These are phyloP conservation scores for Axinella damicornis DNA, from an alignment of 37 sponge, comb jelly and placozoan genomes.

Conservation along the genomic window DNA sequence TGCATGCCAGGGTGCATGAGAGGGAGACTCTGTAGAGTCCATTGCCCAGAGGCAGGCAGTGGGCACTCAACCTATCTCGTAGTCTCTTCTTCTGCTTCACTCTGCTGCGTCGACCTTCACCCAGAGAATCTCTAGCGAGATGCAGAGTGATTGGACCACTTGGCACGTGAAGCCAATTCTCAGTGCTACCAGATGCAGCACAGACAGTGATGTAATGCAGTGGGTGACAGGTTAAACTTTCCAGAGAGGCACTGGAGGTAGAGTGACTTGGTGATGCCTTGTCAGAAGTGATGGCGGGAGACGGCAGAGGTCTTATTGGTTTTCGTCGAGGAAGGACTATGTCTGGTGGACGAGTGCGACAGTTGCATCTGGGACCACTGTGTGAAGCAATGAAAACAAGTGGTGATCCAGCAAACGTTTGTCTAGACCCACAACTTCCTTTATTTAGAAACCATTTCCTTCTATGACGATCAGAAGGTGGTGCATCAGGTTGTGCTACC, in stretches of 20 bases:
- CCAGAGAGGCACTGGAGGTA: too few species aligned
- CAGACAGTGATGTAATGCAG: slow-evolving; percentile 37
- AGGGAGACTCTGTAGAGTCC: slow-evolving; percentile 38
- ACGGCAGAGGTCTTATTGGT: neutral
- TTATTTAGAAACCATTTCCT: neutral
- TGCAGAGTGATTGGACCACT: neutral
- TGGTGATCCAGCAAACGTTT: slow-evolving; percentile 5
- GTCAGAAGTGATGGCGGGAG: too few species aligned
- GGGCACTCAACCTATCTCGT: neutral
- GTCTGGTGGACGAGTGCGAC: neutral
- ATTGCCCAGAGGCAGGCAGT: slow-evolving; percentile 26
- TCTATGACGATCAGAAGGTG: too few species aligned
- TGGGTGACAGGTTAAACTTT: neutral
- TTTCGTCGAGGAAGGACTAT: neutral
- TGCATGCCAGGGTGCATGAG: slow-evolving; percentile 8
- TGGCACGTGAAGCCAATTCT: slow-evolving; percentile 10
- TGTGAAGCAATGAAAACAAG: slow-evolving; percentile 41
- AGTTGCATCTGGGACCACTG: neutral
- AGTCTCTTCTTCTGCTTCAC: neutral
- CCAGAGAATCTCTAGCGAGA: neutral
- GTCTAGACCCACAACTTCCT: neutral
- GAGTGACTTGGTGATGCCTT: too few species aligned
- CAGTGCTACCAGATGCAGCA: slow-evolving; percentile 1
- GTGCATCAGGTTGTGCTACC: neutral
- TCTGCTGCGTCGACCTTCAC: neutral